phyloP scores from a whole-genome alignment of 2,113 vertebrate genomes.

The Barnardius zonarius region DNA sequence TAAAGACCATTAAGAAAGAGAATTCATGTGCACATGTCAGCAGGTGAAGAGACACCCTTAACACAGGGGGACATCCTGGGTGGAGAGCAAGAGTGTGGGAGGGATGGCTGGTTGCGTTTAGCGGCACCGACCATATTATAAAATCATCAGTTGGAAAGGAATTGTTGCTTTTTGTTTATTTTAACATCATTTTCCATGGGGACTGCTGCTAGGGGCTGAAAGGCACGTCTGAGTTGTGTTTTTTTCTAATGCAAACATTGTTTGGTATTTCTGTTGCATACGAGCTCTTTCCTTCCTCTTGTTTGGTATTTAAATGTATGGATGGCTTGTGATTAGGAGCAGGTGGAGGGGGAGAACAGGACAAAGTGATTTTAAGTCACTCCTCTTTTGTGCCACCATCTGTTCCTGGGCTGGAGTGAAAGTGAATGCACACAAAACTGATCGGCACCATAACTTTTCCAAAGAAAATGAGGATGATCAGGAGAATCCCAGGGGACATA shows the following conservation, averaged over 20 bases:
- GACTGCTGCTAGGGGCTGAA: slow-evolving; percentile 55
- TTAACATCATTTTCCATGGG: slow-evolving; percentile 61
- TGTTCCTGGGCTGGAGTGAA: slow-evolving; percentile 65
- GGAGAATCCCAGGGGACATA: slow-evolving; percentile 34
- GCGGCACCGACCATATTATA: slow-evolving; percentile 15
- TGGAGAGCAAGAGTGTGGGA: slow-evolving; percentile 21
- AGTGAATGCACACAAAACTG: slow-evolving; percentile 65
- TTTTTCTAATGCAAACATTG: slow-evolving; percentile 61
- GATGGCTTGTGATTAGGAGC: slow-evolving; percentile 65
- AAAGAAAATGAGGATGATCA: slow-evolving; percentile 66
- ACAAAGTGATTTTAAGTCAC: slow-evolving; percentile 67
- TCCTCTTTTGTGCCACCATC: slow-evolving; percentile 68
- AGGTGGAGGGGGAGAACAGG: slow-evolving; percentile 60
- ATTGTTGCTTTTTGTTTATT: slow-evolving; percentile 66
- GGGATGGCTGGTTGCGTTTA: slow-evolving; percentile 5
- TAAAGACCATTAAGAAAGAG: slow-evolving; percentile 40
- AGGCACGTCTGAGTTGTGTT: slow-evolving; percentile 33
- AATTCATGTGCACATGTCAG: slow-evolving; percentile 22
- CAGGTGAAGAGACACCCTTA: neutral
- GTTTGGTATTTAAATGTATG: slow-evolving; percentile 69
- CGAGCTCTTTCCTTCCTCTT: slow-evolving; percentile 57
- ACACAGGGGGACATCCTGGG: neutral
- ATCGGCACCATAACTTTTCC: slow-evolving; percentile 58
- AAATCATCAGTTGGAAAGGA: slow-evolving; percentile 63
- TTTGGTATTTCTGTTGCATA: slow-evolving; percentile 63